Base-by-base conservation (phyloP, 2,113 vertebrate species). In the Stercorarius parasiticus region DNA sequence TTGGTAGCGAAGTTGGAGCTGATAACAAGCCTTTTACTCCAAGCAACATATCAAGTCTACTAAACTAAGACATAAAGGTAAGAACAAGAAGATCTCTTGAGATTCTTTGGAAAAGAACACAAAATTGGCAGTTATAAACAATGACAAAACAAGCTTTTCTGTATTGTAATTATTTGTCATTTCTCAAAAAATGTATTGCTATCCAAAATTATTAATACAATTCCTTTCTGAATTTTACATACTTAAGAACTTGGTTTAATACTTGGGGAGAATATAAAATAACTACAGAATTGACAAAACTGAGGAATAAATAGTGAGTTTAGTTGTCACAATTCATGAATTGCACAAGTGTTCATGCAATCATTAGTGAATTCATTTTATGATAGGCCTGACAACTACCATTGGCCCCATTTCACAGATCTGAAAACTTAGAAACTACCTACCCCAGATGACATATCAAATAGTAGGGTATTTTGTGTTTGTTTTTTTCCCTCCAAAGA, bases 151-250 rank as follows among this genome's bases (percentile, higher is more conserved):
- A 32, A 36, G 13, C 11, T 70, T 53, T 53, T n/a, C 15, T 32
- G 26, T 32, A 59, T 45, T 74, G 53, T 34, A 53, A 43, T 78
- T 91, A 50, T 52, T 59, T n/a, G 7, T 18, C 22, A 49, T 61
- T 61, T 89, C 43, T 26, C 0, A 1, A 43, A 62, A 78, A 78
- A 47, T 7, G 1, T 38, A 62, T 27, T 65, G 15, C 61, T 59
- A 64, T 11, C 13, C 4, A 36, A 14, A 74, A 71, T 5, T 5
- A 32, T 38, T 21, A 69, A 2, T 16, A 17, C 1, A 66, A 25
- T 52, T 71, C 2, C 1, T 47, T 16, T 11, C 12, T 38, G 6
- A 0, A 21, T 72, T 40, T 21, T 4, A 21, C 3, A 3, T 9
- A 50, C 2, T 10, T 5, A n/a, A 1, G 23, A 83, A 74, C 3